Evolutionary conservation across 2,113 vertebrate species (phyloP), one percentile per base, ranked within the genome.

Genomic region (Coregonus clupeaformis): DNA sequence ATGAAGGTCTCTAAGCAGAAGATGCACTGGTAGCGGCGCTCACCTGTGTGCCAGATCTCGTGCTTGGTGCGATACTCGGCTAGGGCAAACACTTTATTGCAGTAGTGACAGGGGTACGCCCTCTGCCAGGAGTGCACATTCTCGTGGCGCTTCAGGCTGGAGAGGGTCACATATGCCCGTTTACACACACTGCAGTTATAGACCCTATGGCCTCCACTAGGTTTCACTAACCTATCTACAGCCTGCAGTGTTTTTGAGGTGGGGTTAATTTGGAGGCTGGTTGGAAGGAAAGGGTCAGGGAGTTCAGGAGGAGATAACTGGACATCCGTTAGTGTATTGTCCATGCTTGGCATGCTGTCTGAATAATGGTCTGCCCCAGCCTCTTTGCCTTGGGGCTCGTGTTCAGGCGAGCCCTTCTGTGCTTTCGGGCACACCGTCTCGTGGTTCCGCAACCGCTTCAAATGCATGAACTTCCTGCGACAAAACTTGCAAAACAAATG

Each of bases 1-100:
- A 99, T 97, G 84, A 99, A 99, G 6, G 97, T 97, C 88, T 99
- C 97, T 24, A 98, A 91, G 78, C 98, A 99, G 89, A 99, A 99
- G 79, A 99, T 99, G 84, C 98, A 99, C 89, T 99, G 98, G 76
- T 99, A 99, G 0, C 98, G 94, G 6, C 98, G 93, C 75, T 99
- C 98, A 6, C 97, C 98, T 0, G 98, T 99, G 85, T 99, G 98
- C 98, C 98, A 99, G 78, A 99, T 95, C 87, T 99, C 98, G 5
- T 99, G 98, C 13, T 98, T 96, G 45, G 97, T 99, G 55, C 98
- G 95, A 79, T 99, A 99, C 84, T 99, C 98, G 0, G 98, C 98
- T 85, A 99, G 82, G 0, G 98, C 98, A n/a, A 99, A 99, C 0
- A 99, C 97, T 85, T 99, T 99, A 89, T 95, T 98, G 89, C 98